phyloP scores from a whole-genome alignment of 2,888 invertebrate genomes.

The Apamea monoglypha region DNA sequence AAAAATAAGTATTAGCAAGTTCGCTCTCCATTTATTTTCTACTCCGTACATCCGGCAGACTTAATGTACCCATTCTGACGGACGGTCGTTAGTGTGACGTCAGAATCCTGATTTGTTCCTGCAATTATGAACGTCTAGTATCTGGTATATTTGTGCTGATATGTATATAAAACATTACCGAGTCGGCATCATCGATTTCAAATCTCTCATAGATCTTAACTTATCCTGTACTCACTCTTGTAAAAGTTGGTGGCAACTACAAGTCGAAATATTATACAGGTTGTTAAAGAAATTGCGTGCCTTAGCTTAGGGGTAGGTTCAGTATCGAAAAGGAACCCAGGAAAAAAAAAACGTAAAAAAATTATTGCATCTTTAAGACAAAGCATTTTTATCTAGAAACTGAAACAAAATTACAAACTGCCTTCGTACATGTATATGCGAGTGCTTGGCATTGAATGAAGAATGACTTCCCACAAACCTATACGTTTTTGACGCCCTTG shows the following conservation, averaged over 20 bases:
- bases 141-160: background rate
- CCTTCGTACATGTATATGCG: background rate
- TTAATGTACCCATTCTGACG: slow-evolving; percentile 67
- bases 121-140: slow-evolving; percentile 17
- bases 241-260: too few relatives aligned
- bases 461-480: background rate
- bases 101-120: slow-evolving; percentile 54
- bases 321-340: too few relatives aligned
- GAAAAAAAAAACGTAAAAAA: too few relatives aligned
- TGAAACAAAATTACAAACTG: background rate
- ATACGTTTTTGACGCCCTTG: background rate
- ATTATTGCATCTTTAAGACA: background rate
- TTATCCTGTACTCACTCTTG: background rate
- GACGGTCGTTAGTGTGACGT: slow-evolving; percentile 61
- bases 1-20: background rate
- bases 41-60: slow-evolving; percentile 51
- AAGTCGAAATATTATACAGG: too few relatives aligned
- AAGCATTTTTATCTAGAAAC: background rate
- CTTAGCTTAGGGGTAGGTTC: too few relatives aligned
- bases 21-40: slow-evolving; percentile 35
- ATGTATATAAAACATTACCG: background rate
- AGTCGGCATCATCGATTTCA: background rate
- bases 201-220: background rate
- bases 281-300: too few relatives aligned
- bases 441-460: slow-evolving; percentile 7